Conservation (phyloP, 2,797 vertebrate species). For the Arrhamphus sclerolepis region DNA sequence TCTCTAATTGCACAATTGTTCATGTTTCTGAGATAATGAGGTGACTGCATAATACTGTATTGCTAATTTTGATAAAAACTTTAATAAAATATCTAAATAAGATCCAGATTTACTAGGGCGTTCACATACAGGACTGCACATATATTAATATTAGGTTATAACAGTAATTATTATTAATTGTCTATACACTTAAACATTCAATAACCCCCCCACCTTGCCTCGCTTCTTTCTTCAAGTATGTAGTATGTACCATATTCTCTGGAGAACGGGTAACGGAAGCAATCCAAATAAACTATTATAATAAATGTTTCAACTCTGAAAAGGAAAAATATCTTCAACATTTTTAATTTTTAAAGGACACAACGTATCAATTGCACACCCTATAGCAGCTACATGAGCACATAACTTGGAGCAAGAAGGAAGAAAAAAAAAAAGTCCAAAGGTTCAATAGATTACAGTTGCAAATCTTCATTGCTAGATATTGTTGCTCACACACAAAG, state of each 20-base stretch:
- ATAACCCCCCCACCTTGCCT: conserved; percentile 68
- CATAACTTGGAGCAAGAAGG: conserved; percentile 78
- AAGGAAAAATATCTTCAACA: conserved; percentile 47
- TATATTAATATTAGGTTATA: conserved; percentile 82
- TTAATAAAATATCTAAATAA: conserved; percentile 65
- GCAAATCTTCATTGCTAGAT: conserved; percentile 86
- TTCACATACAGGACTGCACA: conserved; percentile 83
- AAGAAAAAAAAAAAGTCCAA: conserved; percentile 47
- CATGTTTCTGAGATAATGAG: conserved; percentile 68
- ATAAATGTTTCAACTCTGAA: conserved; percentile 80
- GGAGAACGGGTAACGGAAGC: conserved; percentile 69
- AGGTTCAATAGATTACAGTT: conserved; percentile 82
- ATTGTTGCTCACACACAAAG: conserved; percentile 78
- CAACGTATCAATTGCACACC: conserved; percentile 84
- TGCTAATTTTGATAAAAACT: conserved; percentile 75
- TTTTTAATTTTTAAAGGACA: conserved; percentile 69
- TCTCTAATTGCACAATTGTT: conserved; percentile 56
- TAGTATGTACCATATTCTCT: conserved; percentile 80
- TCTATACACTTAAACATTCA: conserved; percentile 83
- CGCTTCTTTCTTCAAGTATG: conserved; percentile 80
- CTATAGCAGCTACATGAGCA: conserved; percentile 90
- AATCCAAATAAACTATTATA: conserved; percentile 71
- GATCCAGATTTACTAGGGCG: conserved; percentile 81
- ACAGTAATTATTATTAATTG: conserved; percentile 80
- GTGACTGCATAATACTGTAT: conserved; percentile 81